These are phyloP conservation scores for Sebastes itinus DNA, from an alignment of 2,797 vertebrate genomes.

Conservation along the genomic window DNA sequence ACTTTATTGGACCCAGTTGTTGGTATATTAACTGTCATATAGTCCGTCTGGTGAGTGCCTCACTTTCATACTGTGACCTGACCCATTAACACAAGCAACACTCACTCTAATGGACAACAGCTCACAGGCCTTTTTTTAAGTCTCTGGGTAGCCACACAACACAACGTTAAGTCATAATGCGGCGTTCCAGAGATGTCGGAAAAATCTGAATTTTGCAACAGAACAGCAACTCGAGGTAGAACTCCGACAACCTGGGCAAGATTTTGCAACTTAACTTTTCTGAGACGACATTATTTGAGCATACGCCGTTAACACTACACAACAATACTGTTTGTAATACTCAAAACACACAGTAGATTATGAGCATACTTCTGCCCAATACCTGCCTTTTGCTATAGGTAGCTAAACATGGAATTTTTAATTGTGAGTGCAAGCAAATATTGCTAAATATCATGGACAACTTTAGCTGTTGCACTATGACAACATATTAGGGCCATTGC, in stretches of 20 bases:
- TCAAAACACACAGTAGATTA: background rate
- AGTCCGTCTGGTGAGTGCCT: constrained; percentile 27
- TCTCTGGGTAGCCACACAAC: background rate
- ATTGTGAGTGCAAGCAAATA: background rate
- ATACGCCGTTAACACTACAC: constrained; percentile 19
- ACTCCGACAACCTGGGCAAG: background rate
- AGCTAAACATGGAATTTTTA: background rate
- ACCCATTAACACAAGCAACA: constrained; percentile 5
- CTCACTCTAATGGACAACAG: constrained; percentile 11
- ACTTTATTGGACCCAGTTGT: constrained; percentile 21
- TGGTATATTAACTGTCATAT: constrained; percentile 4
- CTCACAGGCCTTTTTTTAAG: background rate
- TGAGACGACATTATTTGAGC: background rate
- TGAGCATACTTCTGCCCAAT: background rate
- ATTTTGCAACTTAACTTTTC: background rate
- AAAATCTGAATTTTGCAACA: constrained; percentile 16
- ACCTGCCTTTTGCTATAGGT: background rate
- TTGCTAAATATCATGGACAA: background rate
- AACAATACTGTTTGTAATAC: background rate
- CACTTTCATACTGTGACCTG: constrained; percentile 44
- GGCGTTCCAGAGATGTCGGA: constrained; percentile 37
- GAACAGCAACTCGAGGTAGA: background rate
- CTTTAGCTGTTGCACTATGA: background rate
- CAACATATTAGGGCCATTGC: background rate
- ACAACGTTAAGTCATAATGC: background rate